Conservation (phyloP, 2,888 invertebrate genomes). For the Marasmarcha lunaedactyla region DNA sequence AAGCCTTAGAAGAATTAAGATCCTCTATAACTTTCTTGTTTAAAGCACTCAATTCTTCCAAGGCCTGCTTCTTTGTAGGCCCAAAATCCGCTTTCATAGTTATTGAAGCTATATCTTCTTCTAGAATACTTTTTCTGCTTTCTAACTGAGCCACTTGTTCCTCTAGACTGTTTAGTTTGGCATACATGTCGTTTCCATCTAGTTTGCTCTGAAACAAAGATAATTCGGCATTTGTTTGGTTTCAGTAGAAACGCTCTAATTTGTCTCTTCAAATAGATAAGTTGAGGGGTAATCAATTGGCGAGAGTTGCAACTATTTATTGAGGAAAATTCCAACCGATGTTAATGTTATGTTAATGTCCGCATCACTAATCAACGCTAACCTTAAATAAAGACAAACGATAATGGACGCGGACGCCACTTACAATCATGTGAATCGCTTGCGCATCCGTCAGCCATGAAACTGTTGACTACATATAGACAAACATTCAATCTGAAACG, state of each 20-base stretch:
- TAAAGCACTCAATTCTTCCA: slow-evolving; percentile 63
- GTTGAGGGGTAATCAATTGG: too few relatives aligned
- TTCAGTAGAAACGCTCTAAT: too few relatives aligned
- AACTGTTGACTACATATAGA: too few relatives aligned
- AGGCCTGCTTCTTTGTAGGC: slow-evolving; percentile 70
- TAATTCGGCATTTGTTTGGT: too few relatives aligned
- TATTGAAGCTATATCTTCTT: slow-evolving; percentile 76
- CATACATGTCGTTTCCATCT: slow-evolving; percentile 78
- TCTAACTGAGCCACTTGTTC: slow-evolving; percentile 77
- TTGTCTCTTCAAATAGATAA: too few relatives aligned
- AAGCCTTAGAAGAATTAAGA: slow-evolving; percentile 40
- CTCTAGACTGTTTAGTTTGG: slow-evolving; percentile 77
- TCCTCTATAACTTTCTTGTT: slow-evolving; percentile 68
- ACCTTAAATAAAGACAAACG: not conserved
- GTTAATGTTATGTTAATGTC: too few relatives aligned
- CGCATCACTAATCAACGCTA: not conserved
- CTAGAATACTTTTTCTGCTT: slow-evolving; percentile 74
- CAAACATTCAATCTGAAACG: too few relatives aligned
- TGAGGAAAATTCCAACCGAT: too few relatives aligned
- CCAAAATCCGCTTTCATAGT: slow-evolving; percentile 76
- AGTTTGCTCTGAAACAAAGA: slow-evolving; percentile 62
- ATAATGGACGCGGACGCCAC: too few relatives aligned
- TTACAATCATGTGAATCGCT: too few relatives aligned
- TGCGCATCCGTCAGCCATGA: too few relatives aligned
- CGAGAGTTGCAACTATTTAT: too few relatives aligned